Conservation (phyloP, 2,888 invertebrate genomes). For the Dascillus cervinus region DNA sequence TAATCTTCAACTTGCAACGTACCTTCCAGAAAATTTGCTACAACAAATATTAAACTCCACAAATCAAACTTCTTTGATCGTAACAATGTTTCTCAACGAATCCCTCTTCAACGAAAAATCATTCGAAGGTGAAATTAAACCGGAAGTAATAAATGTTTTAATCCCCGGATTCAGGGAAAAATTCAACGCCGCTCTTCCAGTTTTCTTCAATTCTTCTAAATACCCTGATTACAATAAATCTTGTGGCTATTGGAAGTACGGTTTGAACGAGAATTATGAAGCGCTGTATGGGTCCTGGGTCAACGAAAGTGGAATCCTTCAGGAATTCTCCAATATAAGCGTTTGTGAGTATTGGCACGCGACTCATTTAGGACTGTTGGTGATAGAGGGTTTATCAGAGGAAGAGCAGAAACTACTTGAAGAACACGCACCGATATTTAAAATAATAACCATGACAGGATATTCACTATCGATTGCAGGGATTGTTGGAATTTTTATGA, state of each 20-base stretch:
- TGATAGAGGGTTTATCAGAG: too few relatives aligned
- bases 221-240: too few relatives aligned
- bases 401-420: too few relatives aligned
- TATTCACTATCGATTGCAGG: neutral
- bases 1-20: too few relatives aligned
- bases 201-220: conserved; percentile 48
- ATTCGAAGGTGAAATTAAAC: too few relatives aligned
- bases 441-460: conserved; percentile 2
- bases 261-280: conserved; percentile 42
- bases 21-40: too few relatives aligned
- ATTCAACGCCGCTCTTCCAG: conserved; percentile 44
- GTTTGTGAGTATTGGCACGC: too few relatives aligned
- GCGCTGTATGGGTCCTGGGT: conserved; percentile 9
- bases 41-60: too few relatives aligned
- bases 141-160: conserved; percentile 50
- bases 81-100: conserved; percentile 13
- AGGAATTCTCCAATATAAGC: too few relatives aligned
- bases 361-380: too few relatives aligned
- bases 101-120: conserved; percentile 13
- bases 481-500: neutral
- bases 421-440: conserved; percentile 35
- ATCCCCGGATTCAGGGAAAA: conserved; percentile 48
- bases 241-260: conserved; percentile 47
- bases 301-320: too few relatives aligned
- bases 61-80: too few relatives aligned